Percentiles rank a stretch among this genome's conserved stretches.
Conservation (phyloP, 2,797 vertebrate genomes). For the Carapus acus region DNA sequence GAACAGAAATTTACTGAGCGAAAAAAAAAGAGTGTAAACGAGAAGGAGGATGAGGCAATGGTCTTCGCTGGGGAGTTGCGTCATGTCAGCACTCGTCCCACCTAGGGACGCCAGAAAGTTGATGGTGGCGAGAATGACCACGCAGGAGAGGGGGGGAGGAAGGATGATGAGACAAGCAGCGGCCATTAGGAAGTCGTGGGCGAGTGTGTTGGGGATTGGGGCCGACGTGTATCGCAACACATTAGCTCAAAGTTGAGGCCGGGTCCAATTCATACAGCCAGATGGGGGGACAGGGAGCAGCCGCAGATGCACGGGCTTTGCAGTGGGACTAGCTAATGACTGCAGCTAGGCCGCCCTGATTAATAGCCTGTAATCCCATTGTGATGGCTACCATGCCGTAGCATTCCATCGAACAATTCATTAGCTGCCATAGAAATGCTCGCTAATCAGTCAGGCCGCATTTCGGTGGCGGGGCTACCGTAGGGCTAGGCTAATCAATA, state of each 20-base stretch:
- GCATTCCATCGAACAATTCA: constrained; percentile 55
- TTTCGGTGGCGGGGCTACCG: constrained; percentile 57
- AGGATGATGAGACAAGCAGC: too few relatives aligned
- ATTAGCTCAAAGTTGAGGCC: constrained; percentile 23
- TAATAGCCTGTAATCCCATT: constrained; percentile 72
- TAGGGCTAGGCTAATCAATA: constrained; percentile 70
- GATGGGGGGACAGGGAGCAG: too few relatives aligned
- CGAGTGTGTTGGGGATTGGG: too few relatives aligned
- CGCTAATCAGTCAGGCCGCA: constrained; percentile 50
- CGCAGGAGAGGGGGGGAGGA: constrained; percentile 44
- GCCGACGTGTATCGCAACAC: too few relatives aligned
- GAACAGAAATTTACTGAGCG: constrained; percentile 37
- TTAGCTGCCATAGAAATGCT: constrained; percentile 61
- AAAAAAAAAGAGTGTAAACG: too few relatives aligned
- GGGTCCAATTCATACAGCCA: constrained; percentile 52
- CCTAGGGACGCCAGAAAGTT: constrained; percentile 42
- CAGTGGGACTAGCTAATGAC: constrained; percentile 57
- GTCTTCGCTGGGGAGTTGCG: too few relatives aligned
- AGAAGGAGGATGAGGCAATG: too few relatives aligned
- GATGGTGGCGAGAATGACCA: constrained; percentile 29
- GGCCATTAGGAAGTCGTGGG: too few relatives aligned
- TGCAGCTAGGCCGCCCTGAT: constrained; percentile 56
- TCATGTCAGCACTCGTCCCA: constrained; percentile 53
- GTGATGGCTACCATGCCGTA: constrained; percentile 54
- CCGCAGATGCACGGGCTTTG: constrained; percentile 46